A percentile compares a stretch with the other conserved stretches of the same genome.
Conservation (phyloP, 2,113 vertebrate species). For the Thunnus maccoyii region DNA sequence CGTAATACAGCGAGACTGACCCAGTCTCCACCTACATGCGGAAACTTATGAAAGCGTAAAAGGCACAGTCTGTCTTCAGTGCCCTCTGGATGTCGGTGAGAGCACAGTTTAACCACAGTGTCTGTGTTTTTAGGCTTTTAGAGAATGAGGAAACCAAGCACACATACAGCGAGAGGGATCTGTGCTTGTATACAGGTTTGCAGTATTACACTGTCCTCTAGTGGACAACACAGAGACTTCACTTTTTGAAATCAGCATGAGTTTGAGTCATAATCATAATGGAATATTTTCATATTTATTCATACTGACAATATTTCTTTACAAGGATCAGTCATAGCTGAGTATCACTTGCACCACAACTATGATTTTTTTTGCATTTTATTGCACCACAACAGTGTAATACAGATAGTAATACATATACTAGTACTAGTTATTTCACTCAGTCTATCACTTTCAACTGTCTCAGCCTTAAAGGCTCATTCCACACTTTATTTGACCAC, state of each 20-base stretch:
- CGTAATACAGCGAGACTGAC: constrained; percentile 25
- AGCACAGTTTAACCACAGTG: neutral
- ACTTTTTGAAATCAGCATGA: neutral
- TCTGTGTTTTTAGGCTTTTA: neutral
- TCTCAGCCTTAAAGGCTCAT: neutral
- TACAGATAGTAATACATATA: too few species aligned
- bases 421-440: too few species aligned
- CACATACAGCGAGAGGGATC: neutral
- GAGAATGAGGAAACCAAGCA: neutral
- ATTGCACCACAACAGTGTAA: too few species aligned
- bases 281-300: too few species aligned
- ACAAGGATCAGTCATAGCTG: too few species aligned
- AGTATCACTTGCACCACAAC: too few species aligned
- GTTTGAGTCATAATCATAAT: too few species aligned
- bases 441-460: too few species aligned
- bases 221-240: constrained; percentile 7
- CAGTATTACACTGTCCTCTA: constrained; percentile 28
- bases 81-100: rapidly evolving
- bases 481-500: neutral
- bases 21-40: constrained; percentile 58
- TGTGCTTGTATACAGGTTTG: neutral
- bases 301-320: too few species aligned
- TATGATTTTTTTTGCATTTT: too few species aligned
- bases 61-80: too few species aligned
- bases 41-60: constrained; percentile 5